Percentiles rank a stretch among this genome's conserved stretches.
These are phyloP conservation scores for Pygoscelis adeliae DNA, from an alignment of 2,113 vertebrate species.

Conservation along the genomic window DNA sequence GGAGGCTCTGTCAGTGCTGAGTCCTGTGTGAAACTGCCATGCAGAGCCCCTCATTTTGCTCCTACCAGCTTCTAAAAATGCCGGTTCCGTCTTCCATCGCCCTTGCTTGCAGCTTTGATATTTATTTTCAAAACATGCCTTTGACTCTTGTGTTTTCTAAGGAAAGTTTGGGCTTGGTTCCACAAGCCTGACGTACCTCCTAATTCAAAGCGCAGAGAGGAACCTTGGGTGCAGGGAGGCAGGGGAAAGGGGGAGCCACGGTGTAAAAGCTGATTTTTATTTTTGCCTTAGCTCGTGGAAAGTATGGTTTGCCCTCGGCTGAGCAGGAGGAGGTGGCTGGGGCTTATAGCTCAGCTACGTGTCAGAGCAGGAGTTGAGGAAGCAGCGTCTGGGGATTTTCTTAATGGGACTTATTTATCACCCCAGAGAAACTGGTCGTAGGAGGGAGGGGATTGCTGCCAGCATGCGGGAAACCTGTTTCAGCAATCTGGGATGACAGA, in stretches of 20 bases:
- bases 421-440: background rate
- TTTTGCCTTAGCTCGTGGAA: background rate
- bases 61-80: background rate
- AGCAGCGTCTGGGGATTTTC: background rate
- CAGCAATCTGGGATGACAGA: background rate
- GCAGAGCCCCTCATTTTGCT: background rate
- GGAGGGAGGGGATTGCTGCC: background rate
- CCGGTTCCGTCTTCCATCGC: background rate
- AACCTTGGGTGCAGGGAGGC: background rate
- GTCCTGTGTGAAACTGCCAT: background rate
- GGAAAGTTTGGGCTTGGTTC: slow-evolving; percentile 9
- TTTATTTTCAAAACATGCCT: slow-evolving; percentile 58
- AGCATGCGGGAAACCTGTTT: background rate
- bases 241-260: rapidly evolving
- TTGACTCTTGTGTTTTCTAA: slow-evolving; percentile 34
- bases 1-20: background rate
- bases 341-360: background rate
- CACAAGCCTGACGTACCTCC: slow-evolving; percentile 21
- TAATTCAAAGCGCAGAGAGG: background rate
- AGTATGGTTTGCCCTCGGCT: background rate
- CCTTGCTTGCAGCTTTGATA: background rate
- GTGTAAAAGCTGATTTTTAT: background rate
- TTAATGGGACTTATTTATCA: background rate
- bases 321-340: background rate
- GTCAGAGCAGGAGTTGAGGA: background rate